These are phyloP conservation scores for Cylindroiulus punctatus DNA, from an alignment of 2,888 invertebrate genomes.

Conservation along the genomic window DNA sequence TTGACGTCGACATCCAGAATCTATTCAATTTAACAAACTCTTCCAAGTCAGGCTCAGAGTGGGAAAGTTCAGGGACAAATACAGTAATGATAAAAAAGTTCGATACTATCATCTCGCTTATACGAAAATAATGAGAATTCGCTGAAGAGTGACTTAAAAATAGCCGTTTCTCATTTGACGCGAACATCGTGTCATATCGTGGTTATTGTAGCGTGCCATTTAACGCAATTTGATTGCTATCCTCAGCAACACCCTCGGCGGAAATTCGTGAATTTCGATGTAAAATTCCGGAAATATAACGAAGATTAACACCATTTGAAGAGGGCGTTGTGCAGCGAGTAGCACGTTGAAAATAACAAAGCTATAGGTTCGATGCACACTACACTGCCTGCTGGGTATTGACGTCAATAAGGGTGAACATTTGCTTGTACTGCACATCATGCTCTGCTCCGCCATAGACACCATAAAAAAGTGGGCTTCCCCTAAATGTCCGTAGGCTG, in stretches of 20 bases:
- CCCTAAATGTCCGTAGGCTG: too few species aligned
- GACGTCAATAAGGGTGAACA: too few species aligned
- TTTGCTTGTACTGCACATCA: too few species aligned
- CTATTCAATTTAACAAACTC: conserved; percentile 18
- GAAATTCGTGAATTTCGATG: background rate
- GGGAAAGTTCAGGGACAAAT: background rate
- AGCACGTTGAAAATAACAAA: too few species aligned
- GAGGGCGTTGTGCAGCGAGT: background rate
- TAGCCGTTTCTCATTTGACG: background rate
- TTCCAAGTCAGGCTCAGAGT: background rate
- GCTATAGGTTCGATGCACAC: too few species aligned
- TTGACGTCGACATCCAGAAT: conserved; percentile 10
- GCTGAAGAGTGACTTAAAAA: background rate
- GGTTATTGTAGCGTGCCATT: background rate
- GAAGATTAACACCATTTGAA: background rate
- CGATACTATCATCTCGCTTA: background rate
- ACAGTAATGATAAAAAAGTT: background rate
- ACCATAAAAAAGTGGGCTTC: too few species aligned
- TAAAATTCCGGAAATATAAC: background rate
- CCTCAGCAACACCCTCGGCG: background rate
- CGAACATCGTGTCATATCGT: background rate
- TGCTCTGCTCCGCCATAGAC: too few species aligned
- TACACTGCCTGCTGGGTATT: too few species aligned
- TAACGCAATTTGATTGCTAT: background rate
- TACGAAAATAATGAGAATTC: background rate